Evolutionary conservation across 1,140 invertebrate species (phyloP).

Genomic region (Macrostomum lignano): DNA sequence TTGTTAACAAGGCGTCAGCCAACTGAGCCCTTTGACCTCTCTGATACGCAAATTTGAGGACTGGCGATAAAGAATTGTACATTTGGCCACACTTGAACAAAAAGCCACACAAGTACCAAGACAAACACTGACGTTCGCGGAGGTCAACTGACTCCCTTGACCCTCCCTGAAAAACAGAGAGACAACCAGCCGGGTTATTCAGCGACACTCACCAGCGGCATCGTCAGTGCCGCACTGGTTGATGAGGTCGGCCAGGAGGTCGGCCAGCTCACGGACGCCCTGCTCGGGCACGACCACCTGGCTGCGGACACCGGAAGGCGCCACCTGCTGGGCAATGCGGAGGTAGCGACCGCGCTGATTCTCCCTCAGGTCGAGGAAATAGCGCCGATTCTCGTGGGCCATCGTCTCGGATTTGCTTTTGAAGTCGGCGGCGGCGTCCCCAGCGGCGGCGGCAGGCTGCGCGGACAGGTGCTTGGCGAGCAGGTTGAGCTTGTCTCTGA

Average conservation of each 20-base stretch:
- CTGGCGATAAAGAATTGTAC: too few species aligned
- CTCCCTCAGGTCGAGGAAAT: constrained; percentile 89
- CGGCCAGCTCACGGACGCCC: constrained; percentile 78
- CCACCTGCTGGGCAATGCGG: constrained; percentile 34
- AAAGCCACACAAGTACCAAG: neutral
- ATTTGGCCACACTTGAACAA: too few species aligned
- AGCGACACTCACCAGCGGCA: constrained; percentile 7
- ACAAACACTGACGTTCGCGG: neutral
- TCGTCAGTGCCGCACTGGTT: constrained; percentile 72
- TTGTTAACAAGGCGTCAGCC: too few species aligned
- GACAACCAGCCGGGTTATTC: neutral
- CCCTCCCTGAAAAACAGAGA: neutral
- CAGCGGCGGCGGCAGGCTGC: too few species aligned
- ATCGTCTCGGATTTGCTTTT: constrained; percentile 94
- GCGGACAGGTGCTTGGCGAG: constrained; percentile 89
- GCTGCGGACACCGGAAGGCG: constrained; percentile 40
- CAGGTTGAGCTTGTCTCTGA: constrained; percentile 60
- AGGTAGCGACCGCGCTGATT: constrained; percentile 80
- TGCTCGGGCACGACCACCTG: constrained; percentile 74
- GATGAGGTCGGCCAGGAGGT: constrained; percentile 62
- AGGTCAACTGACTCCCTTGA: too few species aligned
- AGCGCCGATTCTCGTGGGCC: constrained; percentile 81
- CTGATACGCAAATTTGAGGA: too few species aligned
- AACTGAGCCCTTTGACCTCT: too few species aligned
- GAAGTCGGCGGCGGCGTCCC: constrained; percentile 37